A percentile compares a stretch with the other conserved stretches of the same genome.
Conservation (phyloP, 2,888 invertebrate genomes). For the Poecilus cupreus region DNA sequence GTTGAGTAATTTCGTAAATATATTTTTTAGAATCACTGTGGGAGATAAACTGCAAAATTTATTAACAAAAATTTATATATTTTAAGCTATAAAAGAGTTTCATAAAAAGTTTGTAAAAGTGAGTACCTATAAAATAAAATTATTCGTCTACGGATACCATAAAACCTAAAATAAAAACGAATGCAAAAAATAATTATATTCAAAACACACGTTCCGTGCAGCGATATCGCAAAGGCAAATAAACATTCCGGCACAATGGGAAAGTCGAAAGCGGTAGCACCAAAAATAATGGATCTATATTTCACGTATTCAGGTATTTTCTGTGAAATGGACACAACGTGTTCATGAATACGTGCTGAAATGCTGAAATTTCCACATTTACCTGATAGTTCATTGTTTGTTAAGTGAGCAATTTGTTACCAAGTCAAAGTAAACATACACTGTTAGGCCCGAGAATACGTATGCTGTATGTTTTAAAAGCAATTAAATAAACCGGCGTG, state of each 20-base stretch:
- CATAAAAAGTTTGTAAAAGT: not conserved
- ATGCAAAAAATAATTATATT: conserved; percentile 28
- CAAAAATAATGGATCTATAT: not conserved
- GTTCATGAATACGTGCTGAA: conserved; percentile 10
- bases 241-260: conserved; percentile 6
- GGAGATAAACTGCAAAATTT: not conserved
- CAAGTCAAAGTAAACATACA: not conserved
- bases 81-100: not conserved
- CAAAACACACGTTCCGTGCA: conserved; percentile 18
- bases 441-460: not conserved
- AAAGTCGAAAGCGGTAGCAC: not conserved
- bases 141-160: not conserved
- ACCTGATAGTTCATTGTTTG: conserved; percentile 24
- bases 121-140: conserved; percentile 21
- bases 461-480: conserved; percentile 13
- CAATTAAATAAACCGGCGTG: conserved; percentile 16
- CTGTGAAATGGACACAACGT: not conserved
- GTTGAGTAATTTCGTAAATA: too few species aligned
- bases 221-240: conserved; percentile 17
- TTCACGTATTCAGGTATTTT: not conserved
- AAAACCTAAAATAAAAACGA: conserved; percentile 18
- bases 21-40: too few species aligned
- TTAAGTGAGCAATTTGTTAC: conserved; percentile 8
- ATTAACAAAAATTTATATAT: not conserved
- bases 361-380: conserved; percentile 14